Evolutionary conservation across 2,113 vertebrate species (phyloP).

Genomic region (Orthonyx spaldingii): DNA sequence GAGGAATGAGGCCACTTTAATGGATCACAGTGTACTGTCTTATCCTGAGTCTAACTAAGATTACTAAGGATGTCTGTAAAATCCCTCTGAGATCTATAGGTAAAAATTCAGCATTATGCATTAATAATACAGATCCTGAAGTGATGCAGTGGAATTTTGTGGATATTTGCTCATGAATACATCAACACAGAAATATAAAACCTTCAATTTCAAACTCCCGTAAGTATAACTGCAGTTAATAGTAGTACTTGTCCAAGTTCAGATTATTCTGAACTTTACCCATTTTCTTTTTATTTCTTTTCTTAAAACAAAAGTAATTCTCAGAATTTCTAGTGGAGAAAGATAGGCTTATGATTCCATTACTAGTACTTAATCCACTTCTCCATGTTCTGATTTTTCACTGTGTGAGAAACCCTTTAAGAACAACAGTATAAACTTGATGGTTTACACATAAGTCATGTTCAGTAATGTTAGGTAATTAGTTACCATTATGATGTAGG

Average conservation of each 20-base stretch:
- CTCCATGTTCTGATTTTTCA: background rate
- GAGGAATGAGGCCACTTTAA: background rate
- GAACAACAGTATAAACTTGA: background rate
- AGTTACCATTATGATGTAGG: background rate
- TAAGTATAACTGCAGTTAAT: background rate
- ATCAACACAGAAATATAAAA: background rate
- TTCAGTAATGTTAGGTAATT: background rate
- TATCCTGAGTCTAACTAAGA: background rate
- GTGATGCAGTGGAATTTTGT: background rate
- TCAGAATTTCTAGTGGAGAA: background rate
- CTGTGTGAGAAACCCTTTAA: background rate
- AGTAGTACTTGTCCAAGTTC: background rate
- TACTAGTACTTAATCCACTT: background rate
- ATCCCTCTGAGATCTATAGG: background rate
- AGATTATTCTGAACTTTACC: background rate
- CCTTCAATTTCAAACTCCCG: background rate
- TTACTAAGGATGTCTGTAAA: background rate
- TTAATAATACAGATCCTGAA: constrained; percentile 2
- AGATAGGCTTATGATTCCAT: background rate
- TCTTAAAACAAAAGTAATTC: background rate
- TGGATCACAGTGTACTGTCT: background rate
- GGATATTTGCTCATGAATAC: constrained; percentile 1
- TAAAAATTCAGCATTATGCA: constrained; percentile 13
- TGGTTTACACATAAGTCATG: background rate
- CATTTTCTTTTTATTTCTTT: background rate